Conservation (phyloP, 2,113 vertebrate genomes). For the Myrmecobius fasciatus region DNA sequence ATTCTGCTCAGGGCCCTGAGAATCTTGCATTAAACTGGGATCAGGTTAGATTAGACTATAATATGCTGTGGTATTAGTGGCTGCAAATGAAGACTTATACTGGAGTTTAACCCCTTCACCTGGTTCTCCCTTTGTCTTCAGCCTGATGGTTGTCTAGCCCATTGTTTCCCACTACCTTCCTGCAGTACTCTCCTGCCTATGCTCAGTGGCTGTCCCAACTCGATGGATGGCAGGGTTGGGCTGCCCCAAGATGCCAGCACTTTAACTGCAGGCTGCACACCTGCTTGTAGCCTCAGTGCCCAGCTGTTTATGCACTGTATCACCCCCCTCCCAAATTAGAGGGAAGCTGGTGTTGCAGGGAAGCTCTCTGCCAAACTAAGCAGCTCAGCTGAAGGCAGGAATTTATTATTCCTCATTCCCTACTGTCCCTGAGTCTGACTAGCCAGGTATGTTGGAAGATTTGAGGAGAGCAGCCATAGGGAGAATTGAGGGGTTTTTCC, state of each 20-base stretch:
- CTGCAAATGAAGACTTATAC: slow-evolving; percentile 94
- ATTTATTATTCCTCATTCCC: not conserved
- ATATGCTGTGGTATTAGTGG: slow-evolving; percentile 94
- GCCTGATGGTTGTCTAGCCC: slow-evolving; percentile 27
- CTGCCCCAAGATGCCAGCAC: slow-evolving; percentile 5
- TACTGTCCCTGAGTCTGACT: not conserved
- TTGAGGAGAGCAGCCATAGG: not conserved
- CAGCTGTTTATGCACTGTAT: not conserved
- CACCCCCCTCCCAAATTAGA: slow-evolving; percentile 1
- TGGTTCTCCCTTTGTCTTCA: slow-evolving; percentile 70
- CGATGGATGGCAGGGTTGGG: slow-evolving; percentile 3
- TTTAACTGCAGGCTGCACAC: not conserved
- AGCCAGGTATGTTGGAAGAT: not conserved
- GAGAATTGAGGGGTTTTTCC: not conserved
- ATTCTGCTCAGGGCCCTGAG: slow-evolving; percentile 87
- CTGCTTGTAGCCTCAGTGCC: not conserved
- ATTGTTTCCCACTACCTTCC: slow-evolving; percentile 52
- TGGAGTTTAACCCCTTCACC: slow-evolving; percentile 85
- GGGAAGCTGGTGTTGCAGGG: rapidly evolving
- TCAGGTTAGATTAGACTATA: slow-evolving; percentile 98
- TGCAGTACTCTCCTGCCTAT: slow-evolving; percentile 12
- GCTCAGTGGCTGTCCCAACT: slow-evolving; percentile 33
- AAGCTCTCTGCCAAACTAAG: not conserved
- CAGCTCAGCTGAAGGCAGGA: not conserved
- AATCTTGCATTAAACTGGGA: slow-evolving; percentile 98